Base-by-base conservation (phyloP, 2,888 invertebrate genomes). In the Marronus borbonicus region DNA sequence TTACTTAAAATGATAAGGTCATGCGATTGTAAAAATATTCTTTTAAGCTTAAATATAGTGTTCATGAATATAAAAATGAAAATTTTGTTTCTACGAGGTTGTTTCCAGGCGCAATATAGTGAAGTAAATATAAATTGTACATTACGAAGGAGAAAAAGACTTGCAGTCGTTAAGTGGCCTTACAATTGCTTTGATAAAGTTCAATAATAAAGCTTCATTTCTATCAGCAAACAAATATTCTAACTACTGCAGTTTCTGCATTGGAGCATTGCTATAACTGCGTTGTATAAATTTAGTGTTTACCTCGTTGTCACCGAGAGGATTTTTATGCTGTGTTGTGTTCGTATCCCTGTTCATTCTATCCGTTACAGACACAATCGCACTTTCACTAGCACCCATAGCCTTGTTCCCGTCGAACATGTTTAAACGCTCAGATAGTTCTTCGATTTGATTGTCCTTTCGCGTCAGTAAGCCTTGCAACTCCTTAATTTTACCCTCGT, bases 401-500 rank as follows among this genome's bases (percentile, higher is more conserved):
- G 36, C 72, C 17, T n/a, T 8, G 8, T 14, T 50, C 5, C 28
- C 10, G 14, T 39, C 39, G 24, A 72, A 36, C 10, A 3, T 20
- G 20, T 17, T 58, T 52, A 72, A 39, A 17, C 58, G 55, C 36
- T 60, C 70, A 5, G 76, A 17, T 50, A 87, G 81, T 69, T 83
- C 80, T 76, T 80, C 81, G 78, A 84, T 84, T 72, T 84, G 62
- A 14, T 31, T 64, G 77, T 83, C 83, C 52, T 81, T 81, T 76
- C 80, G 76, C 14, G 74, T 80, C 66, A 89, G 85, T 76, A 84
- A 83, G 76, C 81, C 81, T 80, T 87, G 86, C 77, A 89, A 81
- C n/a, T 83, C 82, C 3, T 83, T 84, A 31, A 87, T 86, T 80
- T 89, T 86, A 20, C 86, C 85, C 50, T 85, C 85, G 44, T 85